These are phyloP conservation scores for Gyps fulvus DNA, from an alignment of 2,113 vertebrate species.

Conservation along the genomic window DNA sequence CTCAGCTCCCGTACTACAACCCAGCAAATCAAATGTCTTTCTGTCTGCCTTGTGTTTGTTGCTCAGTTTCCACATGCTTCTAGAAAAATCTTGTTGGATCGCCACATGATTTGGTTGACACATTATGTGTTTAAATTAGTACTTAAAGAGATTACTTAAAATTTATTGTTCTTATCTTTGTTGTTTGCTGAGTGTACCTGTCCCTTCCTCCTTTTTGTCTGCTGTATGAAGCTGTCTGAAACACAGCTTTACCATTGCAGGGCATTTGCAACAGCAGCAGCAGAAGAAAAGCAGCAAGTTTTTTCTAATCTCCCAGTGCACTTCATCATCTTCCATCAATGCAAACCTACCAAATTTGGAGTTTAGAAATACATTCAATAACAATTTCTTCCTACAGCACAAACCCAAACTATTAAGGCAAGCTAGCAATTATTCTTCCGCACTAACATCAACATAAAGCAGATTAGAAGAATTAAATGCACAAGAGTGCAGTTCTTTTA, in stretches of 20 bases:
- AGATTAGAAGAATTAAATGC: constrained; percentile 60
- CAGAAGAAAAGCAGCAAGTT: not conserved
- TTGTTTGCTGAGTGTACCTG: not conserved
- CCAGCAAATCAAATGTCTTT: not conserved
- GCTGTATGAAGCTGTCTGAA: not conserved
- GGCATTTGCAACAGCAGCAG: not conserved
- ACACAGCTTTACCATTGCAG: not conserved
- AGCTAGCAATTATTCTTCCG: constrained; percentile 16
- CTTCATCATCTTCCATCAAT: not conserved
- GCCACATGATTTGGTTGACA: not conserved
- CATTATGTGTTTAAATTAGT: not conserved
- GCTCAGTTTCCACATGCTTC: not conserved
- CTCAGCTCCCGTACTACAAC: not conserved
- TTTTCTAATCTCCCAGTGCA: not conserved
- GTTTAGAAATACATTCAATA: not conserved
- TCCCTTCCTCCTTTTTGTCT: not conserved
- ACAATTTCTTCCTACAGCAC: not conserved
- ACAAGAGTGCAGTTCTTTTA: constrained; percentile 50
- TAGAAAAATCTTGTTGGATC: not conserved
- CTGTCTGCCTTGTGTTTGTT: not conserved
- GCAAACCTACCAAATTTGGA: not conserved
- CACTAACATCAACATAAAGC: constrained; percentile 39
- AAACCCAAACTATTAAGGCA: constrained; percentile 34
- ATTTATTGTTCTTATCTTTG: constrained; percentile 4
- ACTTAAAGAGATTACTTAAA: not conserved